phyloP scores from a whole-genome alignment of 2,797 vertebrate genomes.

The Rhinichthys osculus region DNA sequence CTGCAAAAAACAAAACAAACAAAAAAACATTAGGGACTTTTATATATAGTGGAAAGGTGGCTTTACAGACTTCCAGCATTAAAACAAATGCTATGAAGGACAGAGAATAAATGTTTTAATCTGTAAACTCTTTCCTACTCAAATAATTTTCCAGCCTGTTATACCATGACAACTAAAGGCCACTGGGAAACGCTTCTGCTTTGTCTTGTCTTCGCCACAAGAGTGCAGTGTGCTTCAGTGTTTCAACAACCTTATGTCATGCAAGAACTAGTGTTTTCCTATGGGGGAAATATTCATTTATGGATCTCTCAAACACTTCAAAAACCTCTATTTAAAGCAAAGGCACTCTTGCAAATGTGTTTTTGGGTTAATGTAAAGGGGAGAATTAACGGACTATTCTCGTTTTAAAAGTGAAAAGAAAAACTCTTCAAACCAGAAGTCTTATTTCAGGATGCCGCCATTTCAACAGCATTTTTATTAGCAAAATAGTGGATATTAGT shows the following conservation, averaged over 20 bases:
- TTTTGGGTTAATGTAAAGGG: not conserved
- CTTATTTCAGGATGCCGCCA: conserved; percentile 71
- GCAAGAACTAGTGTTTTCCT: not conserved
- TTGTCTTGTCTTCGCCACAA: conserved; percentile 17
- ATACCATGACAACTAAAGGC: too few species aligned
- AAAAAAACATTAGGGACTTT: too few species aligned
- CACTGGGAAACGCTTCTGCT: not conserved
- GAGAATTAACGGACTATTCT: not conserved
- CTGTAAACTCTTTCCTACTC: not conserved
- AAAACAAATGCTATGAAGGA: not conserved
- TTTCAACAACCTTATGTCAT: not conserved
- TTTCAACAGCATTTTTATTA: conserved; percentile 82
- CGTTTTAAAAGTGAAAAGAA: not conserved
- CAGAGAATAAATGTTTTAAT: not conserved
- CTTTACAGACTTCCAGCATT: too few species aligned
- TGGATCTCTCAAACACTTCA: not conserved
- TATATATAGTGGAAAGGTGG: too few species aligned
- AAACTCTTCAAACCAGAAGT: not conserved
- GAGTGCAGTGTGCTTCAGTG: conserved; percentile 37
- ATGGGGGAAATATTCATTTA: not conserved
- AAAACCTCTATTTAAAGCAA: not conserved
- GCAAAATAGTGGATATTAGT: conserved; percentile 82
- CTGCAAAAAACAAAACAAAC: too few species aligned
- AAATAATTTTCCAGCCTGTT: not conserved
- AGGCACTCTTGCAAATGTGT: not conserved